Base-by-base conservation (phyloP, 2,888 invertebrate genomes). In the Orthosia gracilis region DNA sequence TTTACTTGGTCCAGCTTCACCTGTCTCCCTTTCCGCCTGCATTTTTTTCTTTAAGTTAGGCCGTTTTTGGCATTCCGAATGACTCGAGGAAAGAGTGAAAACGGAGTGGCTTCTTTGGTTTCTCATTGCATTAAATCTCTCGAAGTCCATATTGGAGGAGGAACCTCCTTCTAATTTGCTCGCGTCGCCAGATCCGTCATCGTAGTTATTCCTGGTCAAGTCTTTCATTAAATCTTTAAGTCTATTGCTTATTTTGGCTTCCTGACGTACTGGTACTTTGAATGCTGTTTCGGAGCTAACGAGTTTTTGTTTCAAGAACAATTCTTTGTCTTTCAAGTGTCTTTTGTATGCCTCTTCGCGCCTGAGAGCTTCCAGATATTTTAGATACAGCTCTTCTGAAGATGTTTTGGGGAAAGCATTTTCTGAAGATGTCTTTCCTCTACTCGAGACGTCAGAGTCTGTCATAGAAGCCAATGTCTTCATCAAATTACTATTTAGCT, bases 111-210 rank as follows among this genome's bases (percentile, higher is more conserved):
- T 95, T 86, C 93, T 93, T 71, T 93, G 94, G 72, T 87, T 93
- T 77, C 87, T 91, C n/a, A 88, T 68, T 52, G 87, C 77, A 80
- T 84, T 80, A 62, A 85, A 80, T 80, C 76, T 88, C n/a, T 91
- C 87, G 31, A 87, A 71, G 68, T 92, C 83, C 17, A 85, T 78
- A 81, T 92, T 90, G 13, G 91, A 87, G 69, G 88, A 89, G 21
- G 92, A 91, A 31, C 92, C 92, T 23, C 93, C 93, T 89, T 95
- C 94, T 69, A 96, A 83, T 87, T 94, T 95, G 86, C 94, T 94
- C n/a, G 96, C 96, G 87, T 96, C 96, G 12, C 96, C 96, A 12
- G 96, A 96, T 23, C 96, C 96, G 86, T 96, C 94, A 71, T 94
- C 93, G 85, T 95, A 94, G 73, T 96, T 95, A 79, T 96, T 96